Evolutionary conservation across 2,888 invertebrate species (phyloP).

Genomic region (Macropis europaea): DNA sequence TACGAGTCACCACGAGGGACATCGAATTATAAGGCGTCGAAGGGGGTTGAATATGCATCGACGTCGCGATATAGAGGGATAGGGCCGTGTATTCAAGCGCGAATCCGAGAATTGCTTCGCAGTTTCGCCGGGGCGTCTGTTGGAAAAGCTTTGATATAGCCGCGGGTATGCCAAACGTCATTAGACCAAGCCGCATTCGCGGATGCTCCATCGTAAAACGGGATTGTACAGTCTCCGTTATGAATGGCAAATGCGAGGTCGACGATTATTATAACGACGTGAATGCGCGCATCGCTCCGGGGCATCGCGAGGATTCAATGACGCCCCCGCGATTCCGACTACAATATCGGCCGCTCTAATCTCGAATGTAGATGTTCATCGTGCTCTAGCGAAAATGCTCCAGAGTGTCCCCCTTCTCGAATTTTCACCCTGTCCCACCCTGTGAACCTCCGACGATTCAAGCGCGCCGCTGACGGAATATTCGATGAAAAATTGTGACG

Average conservation of each 20-base stretch:
- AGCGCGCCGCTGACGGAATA: no score
- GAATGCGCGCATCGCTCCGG: slow-evolving; percentile 39
- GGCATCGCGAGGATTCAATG: slow-evolving; percentile 44
- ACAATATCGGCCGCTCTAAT: slow-evolving; percentile 37
- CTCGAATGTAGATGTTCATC: slow-evolving; percentile 17
- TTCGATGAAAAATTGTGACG: no score
- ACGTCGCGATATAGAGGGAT: slow-evolving; percentile 16
- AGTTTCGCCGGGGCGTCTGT: slow-evolving; percentile 31
- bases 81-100: slow-evolving; percentile 21
- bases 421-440: background rate
- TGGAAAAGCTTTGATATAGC: slow-evolving; percentile 54
- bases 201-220: slow-evolving; percentile 48
- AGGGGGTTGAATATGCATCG: slow-evolving; percentile 42
- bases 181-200: slow-evolving; percentile 55
- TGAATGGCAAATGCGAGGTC: slow-evolving; percentile 48
- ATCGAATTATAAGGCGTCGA: slow-evolving; percentile 38
- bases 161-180: slow-evolving; percentile 57
- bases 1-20: slow-evolving; percentile 10
- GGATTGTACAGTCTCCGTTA: slow-evolving; percentile 39
- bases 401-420: background rate
- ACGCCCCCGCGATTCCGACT: slow-evolving; percentile 32
- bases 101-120: slow-evolving; percentile 54
- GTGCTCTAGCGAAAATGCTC: background rate
- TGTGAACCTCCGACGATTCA: no score
- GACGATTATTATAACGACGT: slow-evolving; percentile 54